Evolutionary conservation across 1,140 invertebrate species (phyloP).

Genomic region (Caenorhabditis elegans): DNA sequence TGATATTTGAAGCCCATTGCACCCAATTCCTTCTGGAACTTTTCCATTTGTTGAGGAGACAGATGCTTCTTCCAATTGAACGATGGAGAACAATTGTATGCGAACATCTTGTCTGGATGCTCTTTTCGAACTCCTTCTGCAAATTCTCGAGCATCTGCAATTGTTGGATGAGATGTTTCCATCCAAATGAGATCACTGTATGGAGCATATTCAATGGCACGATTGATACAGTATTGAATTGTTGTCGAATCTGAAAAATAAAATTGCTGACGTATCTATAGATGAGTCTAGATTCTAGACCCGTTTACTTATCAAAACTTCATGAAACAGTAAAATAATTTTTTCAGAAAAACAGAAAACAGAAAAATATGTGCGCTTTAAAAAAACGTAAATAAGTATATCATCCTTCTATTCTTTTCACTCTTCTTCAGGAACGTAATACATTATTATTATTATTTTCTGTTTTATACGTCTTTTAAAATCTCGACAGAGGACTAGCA

Average conservation of each 20-base stretch:
- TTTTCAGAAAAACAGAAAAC: too few relatives aligned
- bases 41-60: constrained; percentile 63
- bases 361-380: too few relatives aligned
- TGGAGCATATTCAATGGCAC: constrained; percentile 67
- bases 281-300: too few relatives aligned
- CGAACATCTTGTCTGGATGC: constrained; percentile 67
- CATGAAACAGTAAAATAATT: too few relatives aligned
- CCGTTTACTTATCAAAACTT: too few relatives aligned
- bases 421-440: too few relatives aligned
- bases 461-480: too few relatives aligned
- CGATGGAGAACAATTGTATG: constrained; percentile 68
- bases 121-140: constrained; percentile 66
- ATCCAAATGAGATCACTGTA: constrained; percentile 68
- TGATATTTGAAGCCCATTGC: constrained; percentile 68
- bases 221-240: constrained; percentile 64
- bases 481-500: too few relatives aligned
- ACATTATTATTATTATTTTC: too few relatives aligned
- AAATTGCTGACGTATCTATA: too few relatives aligned
- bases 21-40: constrained; percentile 67
- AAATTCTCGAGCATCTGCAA: constrained; percentile 66
- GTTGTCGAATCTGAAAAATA: constrained; percentile 62
- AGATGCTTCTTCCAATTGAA: constrained; percentile 68
- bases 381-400: too few relatives aligned
- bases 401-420: too few relatives aligned
- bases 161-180: constrained; percentile 66